Evolutionary conservation across 2,797 vertebrate genomes (phyloP).

Genomic region (Phyllotis vaccarum): DNA sequence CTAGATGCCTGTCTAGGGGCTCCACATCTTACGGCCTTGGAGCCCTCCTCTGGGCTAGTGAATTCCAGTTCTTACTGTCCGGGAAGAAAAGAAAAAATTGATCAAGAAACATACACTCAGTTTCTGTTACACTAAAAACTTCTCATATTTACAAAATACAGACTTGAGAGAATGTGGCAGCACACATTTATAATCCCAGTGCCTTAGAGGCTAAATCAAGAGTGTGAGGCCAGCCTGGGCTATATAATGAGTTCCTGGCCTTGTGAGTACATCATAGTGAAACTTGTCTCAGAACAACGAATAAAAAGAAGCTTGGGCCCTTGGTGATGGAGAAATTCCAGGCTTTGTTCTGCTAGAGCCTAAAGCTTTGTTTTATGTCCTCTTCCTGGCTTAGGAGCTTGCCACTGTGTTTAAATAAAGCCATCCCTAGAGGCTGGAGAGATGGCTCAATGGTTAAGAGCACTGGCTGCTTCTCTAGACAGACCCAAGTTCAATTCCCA

Average conservation of each 20-base stretch:
- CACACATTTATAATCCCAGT: not conserved
- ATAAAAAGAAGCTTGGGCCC: not conserved
- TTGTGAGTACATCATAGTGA: not conserved
- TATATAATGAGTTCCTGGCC: not conserved
- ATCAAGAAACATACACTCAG: not conserved
- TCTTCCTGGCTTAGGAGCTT: not conserved
- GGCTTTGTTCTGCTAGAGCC: not conserved
- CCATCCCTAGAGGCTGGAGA: not conserved
- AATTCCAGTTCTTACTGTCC: not conserved
- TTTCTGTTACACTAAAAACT: not conserved
- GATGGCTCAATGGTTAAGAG: not conserved
- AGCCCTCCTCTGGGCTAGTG: not conserved
- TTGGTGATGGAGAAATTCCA: not conserved
- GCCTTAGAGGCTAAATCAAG: not conserved
- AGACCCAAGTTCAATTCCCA: not conserved
- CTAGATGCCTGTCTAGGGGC: no score
- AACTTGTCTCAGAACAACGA: not conserved
- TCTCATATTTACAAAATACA: not conserved
- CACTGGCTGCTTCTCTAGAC: not conserved
- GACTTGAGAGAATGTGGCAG: not conserved
- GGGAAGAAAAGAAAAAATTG: slow-evolving; percentile 17
- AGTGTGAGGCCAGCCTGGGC: not conserved
- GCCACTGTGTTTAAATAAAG: not conserved
- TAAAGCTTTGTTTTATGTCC: not conserved
- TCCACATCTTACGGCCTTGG: not conserved